Percentiles rank a stretch among this genome's conserved stretches.
Evolutionary conservation across 2,113 vertebrate species (phyloP).

Genomic region (Nothocercus julius): DNA sequence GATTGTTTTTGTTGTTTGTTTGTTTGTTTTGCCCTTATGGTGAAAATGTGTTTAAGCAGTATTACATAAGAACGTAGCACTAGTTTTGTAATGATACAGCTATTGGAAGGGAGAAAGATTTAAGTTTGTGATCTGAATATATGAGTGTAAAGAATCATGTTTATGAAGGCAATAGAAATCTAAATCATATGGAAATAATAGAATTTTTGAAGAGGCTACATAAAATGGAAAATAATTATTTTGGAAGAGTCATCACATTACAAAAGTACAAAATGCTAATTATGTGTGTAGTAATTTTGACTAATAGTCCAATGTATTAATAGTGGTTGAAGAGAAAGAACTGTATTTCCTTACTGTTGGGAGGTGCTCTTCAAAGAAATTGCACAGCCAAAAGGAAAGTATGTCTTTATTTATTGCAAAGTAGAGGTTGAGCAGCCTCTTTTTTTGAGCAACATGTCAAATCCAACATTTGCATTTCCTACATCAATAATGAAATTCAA

Average conservation of each 20-base stretch:
- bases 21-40: not conserved
- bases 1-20: no score
- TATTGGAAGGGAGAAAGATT: not conserved
- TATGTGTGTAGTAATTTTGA: not conserved
- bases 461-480: not conserved
- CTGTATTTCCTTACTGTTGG: not conserved
- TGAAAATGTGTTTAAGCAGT: not conserved
- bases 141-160: not conserved
- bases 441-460: not conserved
- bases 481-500: not conserved
- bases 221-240: not conserved
- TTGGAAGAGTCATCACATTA: not conserved
- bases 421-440: not conserved
- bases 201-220: not conserved
- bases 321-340: not conserved
- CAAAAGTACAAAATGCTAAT: not conserved
- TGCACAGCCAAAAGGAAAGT: not conserved
- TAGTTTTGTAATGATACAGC: not conserved
- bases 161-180: not conserved
- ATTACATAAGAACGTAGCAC: not conserved
- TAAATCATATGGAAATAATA: not conserved
- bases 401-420: not conserved
- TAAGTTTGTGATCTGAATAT: not conserved
- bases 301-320: not conserved
- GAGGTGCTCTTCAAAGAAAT: not conserved